A percentile compares a stretch with the other conserved stretches of the same genome.
These are phyloP conservation scores for Sycophaga agraensis DNA, from an alignment of 1,140 invertebrate species.

Conservation along the genomic window DNA sequence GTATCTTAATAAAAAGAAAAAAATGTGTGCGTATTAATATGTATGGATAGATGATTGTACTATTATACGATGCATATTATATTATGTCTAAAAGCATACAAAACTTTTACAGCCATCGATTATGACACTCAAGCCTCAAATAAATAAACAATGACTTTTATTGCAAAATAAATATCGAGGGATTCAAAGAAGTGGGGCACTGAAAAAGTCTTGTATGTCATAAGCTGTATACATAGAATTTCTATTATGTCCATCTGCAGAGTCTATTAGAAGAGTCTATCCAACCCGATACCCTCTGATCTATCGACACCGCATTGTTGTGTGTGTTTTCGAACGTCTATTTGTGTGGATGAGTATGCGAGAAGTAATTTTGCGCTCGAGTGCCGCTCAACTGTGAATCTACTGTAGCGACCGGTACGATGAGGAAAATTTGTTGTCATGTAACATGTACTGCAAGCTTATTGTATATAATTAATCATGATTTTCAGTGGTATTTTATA, in stretches of 20 bases:
- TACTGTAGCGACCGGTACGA: no score
- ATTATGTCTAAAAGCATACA: slow-evolving; percentile 12
- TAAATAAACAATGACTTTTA: no score
- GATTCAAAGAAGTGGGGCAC: no score
- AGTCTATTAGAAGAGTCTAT: slow-evolving; percentile 59
- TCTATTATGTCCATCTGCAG: slow-evolving; percentile 58
- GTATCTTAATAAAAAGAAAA: slow-evolving; percentile 1
- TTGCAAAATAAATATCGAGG: no score
- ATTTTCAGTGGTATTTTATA: slow-evolving; percentile 26
- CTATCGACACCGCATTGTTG: slow-evolving; percentile 5
- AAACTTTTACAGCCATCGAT: slow-evolving; percentile 17
- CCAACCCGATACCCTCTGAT: slow-evolving; percentile 32
- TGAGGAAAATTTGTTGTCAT: no score
- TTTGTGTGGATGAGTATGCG: no score
- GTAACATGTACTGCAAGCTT: background rate
- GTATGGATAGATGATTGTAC: slow-evolving; percentile 35
- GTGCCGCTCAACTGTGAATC: no score
- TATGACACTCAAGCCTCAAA: no score
- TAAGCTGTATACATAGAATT: slow-evolving; percentile 54
- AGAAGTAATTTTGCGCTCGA: no score
- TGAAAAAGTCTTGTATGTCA: slow-evolving; percentile 35
- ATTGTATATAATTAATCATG: slow-evolving; percentile 26
- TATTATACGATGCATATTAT: slow-evolving; percentile 37
- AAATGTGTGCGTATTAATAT: slow-evolving; percentile 14
- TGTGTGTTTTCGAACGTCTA: no score